Evolutionary conservation across 2,797 vertebrate genomes (phyloP).

Genomic region (Leuciscus waleckii): DNA sequence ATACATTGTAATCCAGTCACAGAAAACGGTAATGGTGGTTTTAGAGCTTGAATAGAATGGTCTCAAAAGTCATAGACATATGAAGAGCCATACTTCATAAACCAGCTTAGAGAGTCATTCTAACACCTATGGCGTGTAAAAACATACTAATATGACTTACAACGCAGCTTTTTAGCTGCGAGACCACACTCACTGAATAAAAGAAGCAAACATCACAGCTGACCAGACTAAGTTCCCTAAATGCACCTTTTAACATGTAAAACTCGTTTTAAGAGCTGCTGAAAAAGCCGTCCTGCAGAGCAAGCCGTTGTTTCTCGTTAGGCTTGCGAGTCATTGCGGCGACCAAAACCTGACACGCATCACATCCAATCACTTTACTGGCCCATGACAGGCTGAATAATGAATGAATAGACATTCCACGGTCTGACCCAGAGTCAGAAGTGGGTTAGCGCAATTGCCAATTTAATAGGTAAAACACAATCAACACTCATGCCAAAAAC

Average conservation of each 20-base stretch:
- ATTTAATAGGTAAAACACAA: conserved; percentile 29
- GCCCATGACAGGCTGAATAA: conserved; percentile 73
- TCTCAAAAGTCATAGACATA: too few relatives aligned
- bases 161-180: background rate
- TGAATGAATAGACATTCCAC: conserved; percentile 66
- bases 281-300: conserved; percentile 36
- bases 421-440: conserved; percentile 41
- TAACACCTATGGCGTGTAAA: background rate
- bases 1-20: background rate
- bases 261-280: conserved; percentile 23
- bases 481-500: conserved; percentile 9
- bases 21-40: background rate
- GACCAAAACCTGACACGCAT: conserved; percentile 71
- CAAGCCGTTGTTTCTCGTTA: conserved; percentile 67
- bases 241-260: conserved; percentile 46
- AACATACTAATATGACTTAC: background rate
- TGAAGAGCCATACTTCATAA: background rate
- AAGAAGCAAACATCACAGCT: conserved; percentile 25
- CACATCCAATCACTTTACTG: conserved; percentile 74
- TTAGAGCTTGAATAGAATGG: background rate
- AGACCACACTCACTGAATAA: background rate
- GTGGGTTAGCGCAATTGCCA: background rate
- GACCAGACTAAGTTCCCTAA: conserved; percentile 33
- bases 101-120: background rate
- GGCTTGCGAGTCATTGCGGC: conserved; percentile 62